phyloP scores from a whole-genome alignment of 2,888 invertebrate species.

The Drosophila prolongata region DNA sequence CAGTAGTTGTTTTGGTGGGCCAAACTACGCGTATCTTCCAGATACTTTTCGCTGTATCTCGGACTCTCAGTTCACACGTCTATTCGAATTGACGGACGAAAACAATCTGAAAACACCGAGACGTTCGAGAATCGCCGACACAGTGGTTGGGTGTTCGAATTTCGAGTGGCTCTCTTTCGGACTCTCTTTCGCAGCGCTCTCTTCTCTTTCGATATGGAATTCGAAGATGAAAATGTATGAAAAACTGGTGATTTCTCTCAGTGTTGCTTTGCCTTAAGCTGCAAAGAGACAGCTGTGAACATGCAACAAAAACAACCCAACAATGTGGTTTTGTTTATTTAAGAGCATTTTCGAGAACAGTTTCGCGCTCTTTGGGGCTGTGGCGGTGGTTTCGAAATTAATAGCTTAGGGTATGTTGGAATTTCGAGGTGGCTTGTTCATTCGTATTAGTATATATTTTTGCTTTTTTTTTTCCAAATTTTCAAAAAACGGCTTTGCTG shows the following conservation, averaged over 20 bases:
- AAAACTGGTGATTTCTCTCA: background rate
- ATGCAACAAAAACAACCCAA: conserved; percentile 4
- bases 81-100: conserved; percentile 38
- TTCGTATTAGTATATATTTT: no score
- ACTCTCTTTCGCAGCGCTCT: conserved; percentile 2
- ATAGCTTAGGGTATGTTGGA: background rate
- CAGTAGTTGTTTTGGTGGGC: conserved; percentile 43
- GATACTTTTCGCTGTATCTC: conserved; percentile 39
- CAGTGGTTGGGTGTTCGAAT: conserved; percentile 24
- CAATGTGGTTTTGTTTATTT: conserved; percentile 43
- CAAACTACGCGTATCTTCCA: conserved; percentile 61
- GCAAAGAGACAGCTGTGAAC: conserved; percentile 9
- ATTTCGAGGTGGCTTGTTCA: background rate
- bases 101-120: conserved; percentile 51
- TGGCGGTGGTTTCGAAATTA: conserved; percentile 14
- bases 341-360: conserved; percentile 36
- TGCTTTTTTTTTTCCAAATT: no score
- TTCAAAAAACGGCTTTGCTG: no score
- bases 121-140: conserved; percentile 3
- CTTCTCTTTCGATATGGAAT: conserved; percentile 13
- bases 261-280: background rate
- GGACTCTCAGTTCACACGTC: conserved; percentile 19
- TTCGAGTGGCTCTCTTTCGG: conserved; percentile 4
- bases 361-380: conserved; percentile 34
- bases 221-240: conserved; percentile 10